phyloP scores from a whole-genome alignment of 2,113 vertebrate genomes.

The Girardinichthys multiradiatus region DNA sequence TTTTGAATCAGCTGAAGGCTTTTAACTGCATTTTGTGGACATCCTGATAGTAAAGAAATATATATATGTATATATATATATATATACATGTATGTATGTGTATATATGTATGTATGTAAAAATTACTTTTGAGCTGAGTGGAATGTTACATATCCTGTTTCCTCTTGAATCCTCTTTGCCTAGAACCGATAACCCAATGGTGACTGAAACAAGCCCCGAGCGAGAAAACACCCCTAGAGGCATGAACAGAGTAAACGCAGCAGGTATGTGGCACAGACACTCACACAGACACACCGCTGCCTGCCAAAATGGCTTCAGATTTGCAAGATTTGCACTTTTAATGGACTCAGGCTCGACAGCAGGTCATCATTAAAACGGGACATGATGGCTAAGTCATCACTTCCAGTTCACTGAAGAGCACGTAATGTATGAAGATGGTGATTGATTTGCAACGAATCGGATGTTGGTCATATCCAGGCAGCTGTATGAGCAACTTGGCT shows the following conservation, averaged over 20 bases:
- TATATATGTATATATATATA: no score
- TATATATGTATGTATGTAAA: no score
- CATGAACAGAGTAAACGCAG: slow-evolving; percentile 78
- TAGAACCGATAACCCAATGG: slow-evolving; percentile 53
- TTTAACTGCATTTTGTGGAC: no score
- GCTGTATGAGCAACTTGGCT: slow-evolving; percentile 34
- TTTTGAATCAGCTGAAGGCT: no score
- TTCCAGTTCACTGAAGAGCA: slow-evolving; percentile 71
- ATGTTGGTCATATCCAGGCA: slow-evolving; percentile 43
- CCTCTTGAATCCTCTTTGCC: slow-evolving; percentile 16
- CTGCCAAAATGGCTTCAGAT: slow-evolving; percentile 46
- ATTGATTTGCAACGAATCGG: slow-evolving; percentile 59
- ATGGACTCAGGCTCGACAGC: slow-evolving; percentile 68
- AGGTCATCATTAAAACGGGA: slow-evolving; percentile 66
- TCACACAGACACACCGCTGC: slow-evolving; percentile 1
- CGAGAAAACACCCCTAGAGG: slow-evolving; percentile 71
- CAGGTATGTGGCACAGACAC: slow-evolving; percentile 64
- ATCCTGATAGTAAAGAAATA: no score
- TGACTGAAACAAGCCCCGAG: slow-evolving; percentile 36
- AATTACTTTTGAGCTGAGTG: not conserved
- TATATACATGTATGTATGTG: no score
- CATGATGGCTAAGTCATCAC: slow-evolving; percentile 72
- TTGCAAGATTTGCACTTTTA: slow-evolving; percentile 67
- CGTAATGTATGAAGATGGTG: slow-evolving; percentile 57
- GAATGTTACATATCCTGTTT: not conserved